Base-by-base conservation (phyloP, 2,888 invertebrate genomes). In the Eucriotettix oculatus region DNA sequence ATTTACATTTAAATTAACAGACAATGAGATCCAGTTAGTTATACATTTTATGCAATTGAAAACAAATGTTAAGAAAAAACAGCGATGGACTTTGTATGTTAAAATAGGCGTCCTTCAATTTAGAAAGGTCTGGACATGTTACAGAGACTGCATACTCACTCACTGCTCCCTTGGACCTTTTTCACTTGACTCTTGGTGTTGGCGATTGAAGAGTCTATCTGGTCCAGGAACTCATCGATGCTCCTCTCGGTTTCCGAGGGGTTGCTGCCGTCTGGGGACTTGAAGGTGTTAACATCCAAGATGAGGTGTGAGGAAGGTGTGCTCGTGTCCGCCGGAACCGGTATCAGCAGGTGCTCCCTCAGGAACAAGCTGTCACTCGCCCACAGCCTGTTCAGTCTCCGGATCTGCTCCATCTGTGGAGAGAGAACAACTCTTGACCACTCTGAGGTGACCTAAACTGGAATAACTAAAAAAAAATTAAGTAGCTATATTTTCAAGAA, bases 321-420 rank as follows among this genome's bases (percentile, higher is more conserved):
- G 17, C 69, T 67, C 68, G 78, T 81, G 68, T 83, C 82, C 72
- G 79, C 80, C 64, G 82, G 80, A 64, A 86, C 81, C 60, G 95
- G 95, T 71, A 96, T 90, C 72, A 93, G 79, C 68, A 96, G 79
- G 75, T 83, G 85, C 73, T 93, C 90, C 66, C 92, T 82, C 69
- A 95, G 79, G 79, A 93, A 94, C 72, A 95, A 81, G 78, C 93
- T 94, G 74, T 96, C 95, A 59, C 90, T 85, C 44, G 93, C 90
- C 81, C 92, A 96, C 64, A 96, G 78, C 68, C 90, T 85, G 75
- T 96, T 96, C 61, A 86, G 87, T 69, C 94, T 80, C 69, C 94
- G 84, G 71, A 96, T 90, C 76, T 92, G 90, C 78, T 95, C 95
- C 73, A 91, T 94, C 95, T 95, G 77, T 80, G 80, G 65, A 70